Conservation (phyloP, 2,888 invertebrate species). For the Drosophila crucigera region DNA sequence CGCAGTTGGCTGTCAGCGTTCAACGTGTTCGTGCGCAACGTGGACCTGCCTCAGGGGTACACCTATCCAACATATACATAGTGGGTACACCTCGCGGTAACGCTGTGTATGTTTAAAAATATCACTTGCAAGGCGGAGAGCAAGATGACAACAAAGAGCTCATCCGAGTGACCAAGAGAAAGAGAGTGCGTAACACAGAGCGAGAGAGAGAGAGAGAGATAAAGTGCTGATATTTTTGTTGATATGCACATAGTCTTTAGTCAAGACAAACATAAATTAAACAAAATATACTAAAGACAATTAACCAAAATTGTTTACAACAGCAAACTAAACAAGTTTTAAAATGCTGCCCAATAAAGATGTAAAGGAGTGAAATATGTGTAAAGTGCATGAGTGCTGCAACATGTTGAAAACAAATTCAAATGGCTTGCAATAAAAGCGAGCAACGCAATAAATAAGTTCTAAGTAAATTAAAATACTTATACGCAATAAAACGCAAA, state of each 20-base stretch:
- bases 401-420: conserved; percentile 1
- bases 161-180: conserved; percentile 5
- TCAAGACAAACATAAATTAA: conserved; percentile 14
- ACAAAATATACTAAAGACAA: conserved; percentile 24
- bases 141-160: conserved; percentile 29
- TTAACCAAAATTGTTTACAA: conserved; percentile 31
- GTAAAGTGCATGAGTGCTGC: conserved; percentile 13
- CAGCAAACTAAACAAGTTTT: conserved; percentile 2
- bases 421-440: conserved; percentile 8
- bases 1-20: conserved; percentile 75
- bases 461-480: conserved; percentile 29
- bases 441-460: conserved; percentile 8
- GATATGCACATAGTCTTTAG: conserved; percentile 13
- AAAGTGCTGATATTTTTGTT: conserved; percentile 44
- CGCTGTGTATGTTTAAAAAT: conserved; percentile 49
- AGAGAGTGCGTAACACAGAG: conserved; percentile 3
- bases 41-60: conserved; percentile 37
- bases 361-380: neutral
- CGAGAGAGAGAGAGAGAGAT: conserved; percentile 8
- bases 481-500: conserved; percentile 9
- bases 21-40: conserved; percentile 67
- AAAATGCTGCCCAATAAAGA: neutral
- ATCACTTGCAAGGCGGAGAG: conserved; percentile 46
- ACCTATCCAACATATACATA: neutral
- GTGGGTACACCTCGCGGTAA: conserved; percentile 18